These are phyloP conservation scores for Alca torda DNA, from an alignment of 2,797 vertebrate species.

Conservation along the genomic window DNA sequence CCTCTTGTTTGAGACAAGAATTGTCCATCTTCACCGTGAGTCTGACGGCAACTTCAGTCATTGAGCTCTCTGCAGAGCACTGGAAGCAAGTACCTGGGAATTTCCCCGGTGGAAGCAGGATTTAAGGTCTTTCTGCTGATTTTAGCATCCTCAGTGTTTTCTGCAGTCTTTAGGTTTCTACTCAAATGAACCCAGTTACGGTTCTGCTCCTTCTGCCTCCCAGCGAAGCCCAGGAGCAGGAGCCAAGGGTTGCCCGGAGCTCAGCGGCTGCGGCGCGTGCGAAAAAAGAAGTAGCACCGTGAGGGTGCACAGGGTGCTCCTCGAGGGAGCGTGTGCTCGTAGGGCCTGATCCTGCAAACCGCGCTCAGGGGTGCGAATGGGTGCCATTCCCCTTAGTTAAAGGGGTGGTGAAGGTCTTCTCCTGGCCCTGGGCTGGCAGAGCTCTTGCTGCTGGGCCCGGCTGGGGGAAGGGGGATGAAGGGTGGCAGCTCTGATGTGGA, in stretches of 20 bases:
- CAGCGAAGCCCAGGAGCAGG: background rate
- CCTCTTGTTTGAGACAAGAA: background rate
- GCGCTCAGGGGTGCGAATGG: rapidly evolving
- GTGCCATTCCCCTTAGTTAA: background rate
- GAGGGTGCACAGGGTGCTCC: background rate
- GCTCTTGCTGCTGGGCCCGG: background rate
- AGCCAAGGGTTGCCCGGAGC: background rate
- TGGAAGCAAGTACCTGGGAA: background rate
- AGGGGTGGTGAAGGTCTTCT: background rate
- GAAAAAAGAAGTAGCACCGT: rapidly evolving
- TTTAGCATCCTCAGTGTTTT: background rate
- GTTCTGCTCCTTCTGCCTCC: background rate
- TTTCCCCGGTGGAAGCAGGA: background rate
- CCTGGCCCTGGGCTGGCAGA: background rate
- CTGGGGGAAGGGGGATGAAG: background rate
- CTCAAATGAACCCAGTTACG: background rate
- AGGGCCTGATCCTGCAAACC: background rate
- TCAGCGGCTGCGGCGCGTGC: rapidly evolving
- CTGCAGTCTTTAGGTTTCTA: background rate
- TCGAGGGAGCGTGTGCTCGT: rapidly evolving
- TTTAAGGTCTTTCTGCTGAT: background rate
- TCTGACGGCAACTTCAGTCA: background rate
- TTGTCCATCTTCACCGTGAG: rapidly evolving
- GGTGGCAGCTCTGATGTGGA: background rate
- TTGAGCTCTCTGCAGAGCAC: background rate